A percentile compares a stretch with the other conserved stretches of the same genome.
phyloP scores from a whole-genome alignment of 1,140 invertebrate genomes.

The Hydropsyche tenuis region DNA sequence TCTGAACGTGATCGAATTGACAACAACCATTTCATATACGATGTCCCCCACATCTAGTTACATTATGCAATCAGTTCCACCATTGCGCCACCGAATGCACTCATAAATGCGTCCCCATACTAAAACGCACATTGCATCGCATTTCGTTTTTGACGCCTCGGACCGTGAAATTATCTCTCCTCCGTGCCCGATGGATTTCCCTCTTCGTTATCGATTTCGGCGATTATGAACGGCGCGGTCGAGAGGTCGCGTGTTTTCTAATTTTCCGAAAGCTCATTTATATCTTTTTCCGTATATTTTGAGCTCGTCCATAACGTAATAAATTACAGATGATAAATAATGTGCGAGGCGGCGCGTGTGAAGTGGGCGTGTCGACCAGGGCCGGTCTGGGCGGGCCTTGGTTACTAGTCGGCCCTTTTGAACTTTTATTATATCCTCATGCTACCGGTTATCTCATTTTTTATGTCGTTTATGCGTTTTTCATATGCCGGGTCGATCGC shows the following conservation, averaged over 20 bases:
- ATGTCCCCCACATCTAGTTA: neutral
- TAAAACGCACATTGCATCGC: no score
- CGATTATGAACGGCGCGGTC: no score
- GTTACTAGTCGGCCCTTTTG: conserved; percentile 8
- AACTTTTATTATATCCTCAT: conserved; percentile 7
- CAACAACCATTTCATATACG: no score
- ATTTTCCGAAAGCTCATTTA: no score
- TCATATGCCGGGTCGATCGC: neutral
- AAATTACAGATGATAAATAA: conserved; percentile 7
- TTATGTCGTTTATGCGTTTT: conserved; percentile 7
- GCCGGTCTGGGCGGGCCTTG: conserved; percentile 1
- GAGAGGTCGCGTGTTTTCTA: no score
- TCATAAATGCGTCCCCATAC: neutral
- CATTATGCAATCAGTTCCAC: conserved; percentile 34
- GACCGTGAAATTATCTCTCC: conserved; percentile 17
- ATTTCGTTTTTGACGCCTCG: neutral
- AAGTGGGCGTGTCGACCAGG: conserved; percentile 17
- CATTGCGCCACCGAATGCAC: conserved; percentile 12
- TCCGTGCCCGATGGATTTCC: no score
- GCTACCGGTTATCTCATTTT: neutral
- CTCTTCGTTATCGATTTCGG: no score
- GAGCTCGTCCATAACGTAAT: neutral
- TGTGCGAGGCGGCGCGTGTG: neutral
- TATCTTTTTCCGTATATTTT: neutral
- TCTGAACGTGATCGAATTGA: no score